Evolutionary conservation across 2,888 invertebrate species (phyloP).

Genomic region (Oxycera nigricornis): DNA sequence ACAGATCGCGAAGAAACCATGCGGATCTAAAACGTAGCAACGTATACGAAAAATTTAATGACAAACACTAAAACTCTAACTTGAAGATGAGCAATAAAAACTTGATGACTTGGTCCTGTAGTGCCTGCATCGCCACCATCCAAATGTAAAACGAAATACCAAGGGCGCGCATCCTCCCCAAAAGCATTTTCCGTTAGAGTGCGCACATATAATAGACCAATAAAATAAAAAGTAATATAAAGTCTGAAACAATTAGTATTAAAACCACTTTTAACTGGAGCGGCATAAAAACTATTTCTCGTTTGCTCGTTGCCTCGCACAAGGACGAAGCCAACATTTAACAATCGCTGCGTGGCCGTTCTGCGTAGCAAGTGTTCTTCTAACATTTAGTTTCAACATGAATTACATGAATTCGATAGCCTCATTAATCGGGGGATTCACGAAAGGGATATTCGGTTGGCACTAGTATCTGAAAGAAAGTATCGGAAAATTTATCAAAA

Average conservation of each 20-base stretch:
- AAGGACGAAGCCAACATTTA: background rate
- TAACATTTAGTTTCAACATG: background rate
- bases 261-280: slow-evolving; percentile 47
- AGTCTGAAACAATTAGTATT: slow-evolving; percentile 48
- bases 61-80: slow-evolving; percentile 46
- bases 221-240: slow-evolving; percentile 48
- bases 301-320: background rate
- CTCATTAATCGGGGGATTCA: too few species aligned
- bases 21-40: slow-evolving; percentile 39
- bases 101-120: slow-evolving; percentile 46
- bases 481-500: too few species aligned
- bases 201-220: slow-evolving; percentile 46
- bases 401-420: too few species aligned
- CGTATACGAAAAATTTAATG: slow-evolving; percentile 47
- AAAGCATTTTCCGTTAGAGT: slow-evolving; percentile 38
- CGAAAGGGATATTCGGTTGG: too few species aligned
- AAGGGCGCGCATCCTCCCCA: slow-evolving; percentile 7
- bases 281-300: slow-evolving; percentile 45
- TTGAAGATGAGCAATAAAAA: slow-evolving; percentile 48
- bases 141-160: slow-evolving; percentile 28
- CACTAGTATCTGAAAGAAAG: too few species aligned
- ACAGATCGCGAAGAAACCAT: background rate
- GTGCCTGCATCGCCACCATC: slow-evolving; percentile 22
- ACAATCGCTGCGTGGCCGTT: background rate
- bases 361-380: background rate